A percentile compares a stretch with the other conserved stretches of the same genome.
Conservation (phyloP, 2,888 invertebrate species). For the Crematogaster levior region DNA sequence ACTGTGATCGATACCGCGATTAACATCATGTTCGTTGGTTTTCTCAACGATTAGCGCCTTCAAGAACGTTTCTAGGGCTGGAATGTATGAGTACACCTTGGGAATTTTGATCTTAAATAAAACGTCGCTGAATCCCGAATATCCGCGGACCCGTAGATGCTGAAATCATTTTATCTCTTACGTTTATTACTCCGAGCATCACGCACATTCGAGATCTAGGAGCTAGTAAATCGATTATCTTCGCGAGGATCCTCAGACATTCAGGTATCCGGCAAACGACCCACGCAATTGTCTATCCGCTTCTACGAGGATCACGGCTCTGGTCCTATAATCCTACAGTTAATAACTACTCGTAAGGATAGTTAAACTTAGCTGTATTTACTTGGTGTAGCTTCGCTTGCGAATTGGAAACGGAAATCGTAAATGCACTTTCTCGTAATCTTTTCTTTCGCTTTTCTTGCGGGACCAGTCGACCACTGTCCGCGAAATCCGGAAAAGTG, state of each 20-base stretch:
- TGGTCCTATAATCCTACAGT: slow-evolving; percentile 35
- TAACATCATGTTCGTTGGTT: slow-evolving; percentile 22
- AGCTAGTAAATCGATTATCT: neutral
- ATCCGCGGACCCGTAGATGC: neutral
- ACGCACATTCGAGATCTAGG: neutral
- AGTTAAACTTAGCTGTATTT: slow-evolving; percentile 44
- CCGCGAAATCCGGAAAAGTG: neutral
- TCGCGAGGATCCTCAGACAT: neutral
- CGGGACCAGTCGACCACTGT: neutral
- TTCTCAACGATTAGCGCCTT: slow-evolving; percentile 25
- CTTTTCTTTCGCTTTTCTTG: neutral
- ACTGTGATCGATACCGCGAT: slow-evolving; percentile 22
- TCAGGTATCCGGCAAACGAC: slow-evolving; percentile 27
- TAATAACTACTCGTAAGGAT: slow-evolving; percentile 40
- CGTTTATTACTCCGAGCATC: neutral
- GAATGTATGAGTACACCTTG: slow-evolving; percentile 15
- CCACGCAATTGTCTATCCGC: slow-evolving; percentile 11
- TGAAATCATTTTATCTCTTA: neutral
- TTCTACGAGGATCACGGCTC: slow-evolving; percentile 40
- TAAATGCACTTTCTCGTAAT: slow-evolving; percentile 25
- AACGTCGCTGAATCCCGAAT: slow-evolving; percentile 23
- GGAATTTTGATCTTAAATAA: slow-evolving; percentile 40
- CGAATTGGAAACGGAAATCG: slow-evolving; percentile 27
- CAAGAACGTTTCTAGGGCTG: slow-evolving; percentile 4
- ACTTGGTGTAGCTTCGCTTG: slow-evolving; percentile 6